Percentiles rank a stretch among this genome's conserved stretches.
These are phyloP conservation scores for Drosophila paucipuncta DNA, from an alignment of 2,888 invertebrate genomes.

Conservation along the genomic window DNA sequence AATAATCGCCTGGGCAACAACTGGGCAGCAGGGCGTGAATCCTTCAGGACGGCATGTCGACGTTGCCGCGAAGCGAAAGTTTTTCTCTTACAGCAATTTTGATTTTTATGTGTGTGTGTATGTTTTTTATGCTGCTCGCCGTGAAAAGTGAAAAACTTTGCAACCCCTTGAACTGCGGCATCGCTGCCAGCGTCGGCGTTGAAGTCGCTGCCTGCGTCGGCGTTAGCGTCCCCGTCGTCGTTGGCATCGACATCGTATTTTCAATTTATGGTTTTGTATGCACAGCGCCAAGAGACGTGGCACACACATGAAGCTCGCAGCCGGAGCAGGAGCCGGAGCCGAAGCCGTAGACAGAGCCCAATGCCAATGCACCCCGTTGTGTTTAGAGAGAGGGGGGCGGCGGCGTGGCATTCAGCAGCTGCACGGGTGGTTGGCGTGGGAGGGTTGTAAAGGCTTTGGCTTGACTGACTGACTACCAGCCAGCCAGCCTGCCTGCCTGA, in stretches of 20 bases:
- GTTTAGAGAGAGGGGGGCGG: constrained; percentile 39
- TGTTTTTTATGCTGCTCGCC: constrained; percentile 45
- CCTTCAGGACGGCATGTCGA: constrained; percentile 45
- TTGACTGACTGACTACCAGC: constrained; percentile 17
- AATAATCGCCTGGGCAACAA: constrained; percentile 58
- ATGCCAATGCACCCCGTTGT: constrained; percentile 70
- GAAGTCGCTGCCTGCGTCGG: constrained; percentile 25
- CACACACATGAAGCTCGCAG: constrained; percentile 35
- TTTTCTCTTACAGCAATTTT: constrained; percentile 62
- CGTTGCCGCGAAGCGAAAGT: constrained; percentile 71
- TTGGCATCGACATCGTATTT: constrained; percentile 65
- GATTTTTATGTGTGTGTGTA: constrained; percentile 44
- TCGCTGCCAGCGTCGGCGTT: constrained; percentile 23
- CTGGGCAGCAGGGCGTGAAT: constrained; percentile 53
- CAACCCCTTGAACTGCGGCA: constrained; percentile 66
- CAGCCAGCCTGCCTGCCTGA: constrained; percentile 9
- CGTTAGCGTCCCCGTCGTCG: constrained; percentile 22
- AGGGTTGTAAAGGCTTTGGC: constrained; percentile 17
- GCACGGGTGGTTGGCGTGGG: constrained; percentile 30
- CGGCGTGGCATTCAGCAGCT: constrained; percentile 24
- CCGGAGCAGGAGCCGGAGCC: constrained; percentile 9
- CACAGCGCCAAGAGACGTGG: constrained; percentile 51
- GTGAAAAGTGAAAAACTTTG: constrained; percentile 77
- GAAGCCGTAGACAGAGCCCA: constrained; percentile 46
- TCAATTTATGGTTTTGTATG: constrained; percentile 76